Percentiles rank a stretch among this genome's conserved stretches.
These are phyloP conservation scores for Heteronetta atricapilla DNA, from an alignment of 2,113 vertebrate species.

Conservation along the genomic window DNA sequence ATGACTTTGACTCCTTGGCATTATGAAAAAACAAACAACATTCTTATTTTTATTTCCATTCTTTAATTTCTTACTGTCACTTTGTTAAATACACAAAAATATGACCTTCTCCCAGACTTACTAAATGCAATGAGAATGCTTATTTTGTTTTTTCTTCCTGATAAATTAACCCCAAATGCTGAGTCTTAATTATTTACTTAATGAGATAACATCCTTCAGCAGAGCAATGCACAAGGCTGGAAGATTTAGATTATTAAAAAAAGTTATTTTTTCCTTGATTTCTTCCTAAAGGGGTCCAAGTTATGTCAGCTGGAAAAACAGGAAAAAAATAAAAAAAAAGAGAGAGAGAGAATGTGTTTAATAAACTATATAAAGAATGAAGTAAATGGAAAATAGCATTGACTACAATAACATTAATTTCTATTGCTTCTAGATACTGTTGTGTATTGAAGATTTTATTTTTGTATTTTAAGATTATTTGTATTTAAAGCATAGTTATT, in stretches of 20 bases:
- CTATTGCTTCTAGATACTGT: not conserved
- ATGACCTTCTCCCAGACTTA: not conserved
- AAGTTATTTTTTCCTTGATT: not conserved
- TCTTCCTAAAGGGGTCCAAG: not conserved
- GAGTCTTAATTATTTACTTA: not conserved
- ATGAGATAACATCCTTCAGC: not conserved
- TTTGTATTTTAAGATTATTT: not conserved
- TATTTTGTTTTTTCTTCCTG: not conserved
- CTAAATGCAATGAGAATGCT: not conserved
- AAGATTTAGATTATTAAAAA: not conserved
- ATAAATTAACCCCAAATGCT: not conserved
- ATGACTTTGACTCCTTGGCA: not conserved
- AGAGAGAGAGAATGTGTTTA: not conserved
- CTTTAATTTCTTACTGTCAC: not conserved
- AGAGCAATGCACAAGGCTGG: not conserved
- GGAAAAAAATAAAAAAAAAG: not conserved
- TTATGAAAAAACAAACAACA: not conserved
- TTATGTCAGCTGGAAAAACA: not conserved
- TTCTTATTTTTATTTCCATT: fast-evolving
- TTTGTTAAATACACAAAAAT: not conserved
- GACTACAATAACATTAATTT: not conserved
- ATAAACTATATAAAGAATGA: not conserved
- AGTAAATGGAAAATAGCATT: not conserved
- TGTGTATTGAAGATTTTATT: not conserved
- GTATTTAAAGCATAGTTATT: not conserved